These are phyloP conservation scores for Pogonognathellus flavescens DNA, from an alignment of 1,140 invertebrate genomes.

Conservation along the genomic window DNA sequence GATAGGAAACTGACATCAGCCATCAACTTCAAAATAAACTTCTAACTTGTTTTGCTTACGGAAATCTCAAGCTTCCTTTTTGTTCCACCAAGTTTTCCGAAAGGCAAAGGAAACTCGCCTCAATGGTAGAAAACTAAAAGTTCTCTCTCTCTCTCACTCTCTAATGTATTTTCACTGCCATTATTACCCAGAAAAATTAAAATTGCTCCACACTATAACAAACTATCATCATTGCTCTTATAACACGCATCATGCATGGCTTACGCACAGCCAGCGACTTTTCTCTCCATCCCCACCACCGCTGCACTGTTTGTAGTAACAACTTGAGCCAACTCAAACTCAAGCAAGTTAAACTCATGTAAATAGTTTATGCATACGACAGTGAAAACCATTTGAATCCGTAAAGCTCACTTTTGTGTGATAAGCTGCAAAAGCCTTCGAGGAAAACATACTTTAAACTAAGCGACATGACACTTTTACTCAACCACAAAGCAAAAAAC, in stretches of 20 bases:
- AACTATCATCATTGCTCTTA: neutral
- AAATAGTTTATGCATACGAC: conserved; percentile 27
- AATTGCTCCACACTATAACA: neutral
- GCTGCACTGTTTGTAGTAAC: neutral
- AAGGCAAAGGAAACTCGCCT: neutral
- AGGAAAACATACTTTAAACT: neutral
- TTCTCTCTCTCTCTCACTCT: neutral
- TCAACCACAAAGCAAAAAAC: neutral
- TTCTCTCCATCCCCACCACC: neutral
- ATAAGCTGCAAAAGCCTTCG: neutral
- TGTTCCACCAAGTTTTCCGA: neutral
- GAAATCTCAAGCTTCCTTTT: conserved; percentile 30
- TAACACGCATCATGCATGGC: neutral
- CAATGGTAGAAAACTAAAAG: neutral
- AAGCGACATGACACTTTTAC: neutral
- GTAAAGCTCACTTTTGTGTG: neutral
- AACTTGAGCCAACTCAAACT: conserved; percentile 9
- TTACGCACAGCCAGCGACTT: neutral
- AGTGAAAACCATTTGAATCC: neutral
- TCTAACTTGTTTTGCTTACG: conserved; percentile 13
- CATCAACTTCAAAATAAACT: conserved; percentile 2
- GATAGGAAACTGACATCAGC: conserved; percentile 7
- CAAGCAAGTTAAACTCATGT: neutral
- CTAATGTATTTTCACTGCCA: neutral
- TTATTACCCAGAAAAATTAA: conserved; percentile 6